Percentiles rank a stretch among this genome's conserved stretches.
These are phyloP conservation scores for Neosalanx taihuensis DNA, from an alignment of 2,797 vertebrate species.

Conservation along the genomic window DNA sequence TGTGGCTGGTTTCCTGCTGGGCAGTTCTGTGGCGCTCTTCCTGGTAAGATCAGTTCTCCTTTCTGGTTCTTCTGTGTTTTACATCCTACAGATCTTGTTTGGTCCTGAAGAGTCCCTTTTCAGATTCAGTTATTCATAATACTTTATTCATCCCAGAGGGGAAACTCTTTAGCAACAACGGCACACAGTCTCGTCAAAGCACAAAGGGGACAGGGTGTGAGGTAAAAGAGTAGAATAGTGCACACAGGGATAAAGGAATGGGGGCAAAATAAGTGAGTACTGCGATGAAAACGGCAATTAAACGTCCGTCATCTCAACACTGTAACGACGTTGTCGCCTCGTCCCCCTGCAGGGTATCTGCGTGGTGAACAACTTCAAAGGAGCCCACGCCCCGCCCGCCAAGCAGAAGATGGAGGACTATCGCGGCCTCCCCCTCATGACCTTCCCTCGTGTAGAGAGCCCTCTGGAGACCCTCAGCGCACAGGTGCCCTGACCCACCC, in stretches of 20 bases:
- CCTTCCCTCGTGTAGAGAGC: slow-evolving; percentile 96
- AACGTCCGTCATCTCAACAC: neutral
- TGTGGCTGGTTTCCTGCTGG: slow-evolving; percentile 92
- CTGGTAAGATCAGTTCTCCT: slow-evolving; percentile 72
- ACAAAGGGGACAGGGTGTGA: too few species aligned
- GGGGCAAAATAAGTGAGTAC: too few species aligned
- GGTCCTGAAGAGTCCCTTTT: too few species aligned
- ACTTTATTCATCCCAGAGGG: too few species aligned
- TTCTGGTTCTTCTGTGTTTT: neutral
- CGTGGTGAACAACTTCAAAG: slow-evolving; percentile 98
- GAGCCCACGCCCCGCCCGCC: slow-evolving; percentile 76
- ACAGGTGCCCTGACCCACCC: slow-evolving; percentile 77
- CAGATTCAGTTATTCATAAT: too few species aligned
- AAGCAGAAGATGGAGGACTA: slow-evolving; percentile 93
- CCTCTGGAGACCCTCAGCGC: slow-evolving; percentile 96
- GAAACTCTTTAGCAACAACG: too few species aligned
- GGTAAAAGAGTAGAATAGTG: too few species aligned
- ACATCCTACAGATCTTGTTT: too few species aligned
- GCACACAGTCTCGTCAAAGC: too few species aligned
- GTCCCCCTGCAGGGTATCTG: slow-evolving; percentile 81
- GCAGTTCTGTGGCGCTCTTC: slow-evolving; percentile 89
- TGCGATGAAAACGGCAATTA: too few species aligned
- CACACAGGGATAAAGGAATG: too few species aligned
- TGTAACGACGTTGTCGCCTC: slow-evolving; percentile 3
- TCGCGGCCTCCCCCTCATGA: slow-evolving; percentile 90